These are phyloP conservation scores for Micropoecilia bifurca DNA, from an alignment of 2,797 vertebrate species.

Conservation along the genomic window DNA sequence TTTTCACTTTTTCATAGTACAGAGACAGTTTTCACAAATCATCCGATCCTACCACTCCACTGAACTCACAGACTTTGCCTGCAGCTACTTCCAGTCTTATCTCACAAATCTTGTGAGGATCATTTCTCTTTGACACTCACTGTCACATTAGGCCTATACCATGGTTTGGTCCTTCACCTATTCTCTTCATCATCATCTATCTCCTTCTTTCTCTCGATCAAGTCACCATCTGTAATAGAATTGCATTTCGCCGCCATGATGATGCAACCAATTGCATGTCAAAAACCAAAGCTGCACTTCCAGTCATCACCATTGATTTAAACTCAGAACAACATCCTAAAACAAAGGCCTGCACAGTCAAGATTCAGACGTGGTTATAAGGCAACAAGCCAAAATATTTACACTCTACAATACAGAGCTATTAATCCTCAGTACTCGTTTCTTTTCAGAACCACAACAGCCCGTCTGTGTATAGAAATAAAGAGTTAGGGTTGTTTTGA, in stretches of 20 bases:
- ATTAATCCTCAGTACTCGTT: neutral
- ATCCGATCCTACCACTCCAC: neutral
- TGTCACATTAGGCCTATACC: neutral
- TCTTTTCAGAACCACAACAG: slow-evolving; percentile 8
- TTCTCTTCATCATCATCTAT: neutral
- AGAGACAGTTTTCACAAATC: neutral
- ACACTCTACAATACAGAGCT: neutral
- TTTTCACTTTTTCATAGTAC: neutral
- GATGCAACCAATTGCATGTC: neutral
- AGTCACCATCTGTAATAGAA: neutral
- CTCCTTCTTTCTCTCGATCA: neutral
- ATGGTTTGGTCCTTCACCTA: neutral
- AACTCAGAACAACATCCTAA: neutral
- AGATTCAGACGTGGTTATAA: neutral
- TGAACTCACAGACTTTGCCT: neutral
- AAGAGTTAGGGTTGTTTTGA: slow-evolving; percentile 40
- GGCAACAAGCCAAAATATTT: neutral
- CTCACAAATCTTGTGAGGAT: neutral
- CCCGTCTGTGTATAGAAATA: slow-evolving; percentile 16
- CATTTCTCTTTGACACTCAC: neutral
- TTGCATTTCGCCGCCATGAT: neutral
- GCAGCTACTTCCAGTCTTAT: neutral
- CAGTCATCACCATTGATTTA: neutral
- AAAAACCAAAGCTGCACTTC: neutral
- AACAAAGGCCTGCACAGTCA: neutral